These are phyloP conservation scores for Pseudoips prasinana DNA, from an alignment of 2,888 invertebrate genomes.

Conservation along the genomic window DNA sequence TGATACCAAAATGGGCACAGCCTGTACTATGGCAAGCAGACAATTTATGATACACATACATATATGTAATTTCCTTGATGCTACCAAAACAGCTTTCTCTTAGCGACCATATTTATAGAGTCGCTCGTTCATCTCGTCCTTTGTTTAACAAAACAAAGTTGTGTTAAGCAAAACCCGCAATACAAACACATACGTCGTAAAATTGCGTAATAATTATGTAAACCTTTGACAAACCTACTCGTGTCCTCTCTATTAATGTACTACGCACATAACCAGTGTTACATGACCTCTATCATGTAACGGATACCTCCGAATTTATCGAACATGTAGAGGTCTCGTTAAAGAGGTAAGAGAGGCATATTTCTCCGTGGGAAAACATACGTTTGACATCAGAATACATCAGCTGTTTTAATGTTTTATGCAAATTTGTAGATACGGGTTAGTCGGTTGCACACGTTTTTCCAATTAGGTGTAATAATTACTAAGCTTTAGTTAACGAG, in stretches of 20 bases:
- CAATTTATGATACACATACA: too few relatives aligned
- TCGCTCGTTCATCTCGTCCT: too few relatives aligned
- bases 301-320: constrained; percentile 5
- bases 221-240: constrained; percentile 59
- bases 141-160: too few relatives aligned
- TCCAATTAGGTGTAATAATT: constrained; percentile 39
- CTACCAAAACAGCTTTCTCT: too few relatives aligned
- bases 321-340: constrained; percentile 19
- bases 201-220: constrained; percentile 40
- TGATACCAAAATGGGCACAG: too few relatives aligned
- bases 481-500: constrained; percentile 9
- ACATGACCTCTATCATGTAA: constrained; percentile 26
- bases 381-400: constrained; percentile 33
- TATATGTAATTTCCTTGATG: too few relatives aligned
- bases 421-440: constrained; percentile 38
- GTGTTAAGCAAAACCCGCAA: too few relatives aligned
- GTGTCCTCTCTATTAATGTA: constrained; percentile 57
- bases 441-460: constrained; percentile 43
- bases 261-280: constrained; percentile 31
- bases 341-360: constrained; percentile 21
- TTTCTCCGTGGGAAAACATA: constrained; percentile 48
- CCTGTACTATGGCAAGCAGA: too few relatives aligned
- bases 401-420: constrained; percentile 39
- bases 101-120: too few relatives aligned
- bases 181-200: too few relatives aligned